Evolutionary conservation across 2,888 invertebrate species (phyloP).

Genomic region (Hypena proboscidalis): DNA sequence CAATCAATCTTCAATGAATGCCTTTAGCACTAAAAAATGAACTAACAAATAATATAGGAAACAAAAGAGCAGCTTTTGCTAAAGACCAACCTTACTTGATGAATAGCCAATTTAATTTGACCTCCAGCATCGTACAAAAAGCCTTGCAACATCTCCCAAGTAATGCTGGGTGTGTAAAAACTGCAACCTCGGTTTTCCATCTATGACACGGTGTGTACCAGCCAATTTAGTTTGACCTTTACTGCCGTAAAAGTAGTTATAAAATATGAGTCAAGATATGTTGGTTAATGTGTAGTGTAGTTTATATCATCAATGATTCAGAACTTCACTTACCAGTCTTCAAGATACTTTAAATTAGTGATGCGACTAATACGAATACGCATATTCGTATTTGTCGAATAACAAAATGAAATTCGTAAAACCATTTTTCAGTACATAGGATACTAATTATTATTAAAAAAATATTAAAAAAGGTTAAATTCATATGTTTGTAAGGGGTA

Average conservation of each 20-base stretch:
- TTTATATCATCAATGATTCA: conserved; percentile 7
- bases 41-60: conserved; percentile 48
- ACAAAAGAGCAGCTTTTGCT: conserved; percentile 43
- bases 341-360: background rate
- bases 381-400: too few species aligned
- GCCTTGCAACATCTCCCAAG: conserved; percentile 22
- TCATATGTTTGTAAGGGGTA: too few species aligned
- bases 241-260: conserved; percentile 11
- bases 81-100: conserved; percentile 36
- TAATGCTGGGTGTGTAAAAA: conserved; percentile 21
- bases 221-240: conserved; percentile 34
- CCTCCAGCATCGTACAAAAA: conserved; percentile 21
- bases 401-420: too few species aligned
- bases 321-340: background rate
- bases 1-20: conserved; percentile 16
- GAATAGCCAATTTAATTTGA: conserved; percentile 31
- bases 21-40: conserved; percentile 32
- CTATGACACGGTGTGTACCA: conserved; percentile 32
- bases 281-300: conserved; percentile 15
- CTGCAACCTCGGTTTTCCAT: conserved; percentile 35
- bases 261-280: conserved; percentile 25
- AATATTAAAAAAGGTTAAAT: too few species aligned
- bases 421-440: too few species aligned
- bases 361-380: too few species aligned
- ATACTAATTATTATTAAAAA: too few species aligned